Base-by-base conservation (phyloP, 1,140 invertebrate genomes). In the Heliconius hermathena region DNA sequence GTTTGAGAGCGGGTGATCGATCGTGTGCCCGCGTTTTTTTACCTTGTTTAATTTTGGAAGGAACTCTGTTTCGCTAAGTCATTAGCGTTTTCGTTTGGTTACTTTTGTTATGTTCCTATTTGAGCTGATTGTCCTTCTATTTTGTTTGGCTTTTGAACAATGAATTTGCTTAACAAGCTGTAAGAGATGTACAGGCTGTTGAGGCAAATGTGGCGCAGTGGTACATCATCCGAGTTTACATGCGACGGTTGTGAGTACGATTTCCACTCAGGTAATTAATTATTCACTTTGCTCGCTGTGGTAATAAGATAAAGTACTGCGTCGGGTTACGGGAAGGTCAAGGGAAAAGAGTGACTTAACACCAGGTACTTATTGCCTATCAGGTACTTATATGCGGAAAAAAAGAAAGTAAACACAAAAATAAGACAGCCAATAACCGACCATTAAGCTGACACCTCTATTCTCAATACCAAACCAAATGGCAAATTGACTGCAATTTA, bases 21-120 rank as follows among this genome's bases (percentile, higher is more conserved):
- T 92, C 87, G 90, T 89, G 91, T 87, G 87, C 83, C 82, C 85
- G 89, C 86, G 49, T 52, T 92, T 93, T 93, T 93, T 93, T 92
- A 90, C 83, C 86, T 93, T 89, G 88, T 93, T 93, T 90, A 91
- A 92, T 92, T 92, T 91, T 90, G 87, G 88, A 90, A 91, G 88
- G 87, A 90, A 87, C 84, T 84, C 83, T 82, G 87, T 93, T 93
- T 93, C 90, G 92, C 92, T 78, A 91, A 88, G 92, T 93, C 92
- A 93, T 93, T 93, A 93, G 90, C 80, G 71, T 74, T 77, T 79
- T 80, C 82, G 85, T 87, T 87, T 84, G 82, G 83, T 76, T 84
- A 85, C 86, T 83, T 82, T 79, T 81, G 83, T 85, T 85, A 88
- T 89, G 85, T 90, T 87, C 80, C 75, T 73, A 78, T 82, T 84